Percentiles rank a stretch among this genome's conserved stretches.
These are phyloP conservation scores for Rhagonycha fulva DNA, from an alignment of 2,888 invertebrate genomes.

Conservation along the genomic window DNA sequence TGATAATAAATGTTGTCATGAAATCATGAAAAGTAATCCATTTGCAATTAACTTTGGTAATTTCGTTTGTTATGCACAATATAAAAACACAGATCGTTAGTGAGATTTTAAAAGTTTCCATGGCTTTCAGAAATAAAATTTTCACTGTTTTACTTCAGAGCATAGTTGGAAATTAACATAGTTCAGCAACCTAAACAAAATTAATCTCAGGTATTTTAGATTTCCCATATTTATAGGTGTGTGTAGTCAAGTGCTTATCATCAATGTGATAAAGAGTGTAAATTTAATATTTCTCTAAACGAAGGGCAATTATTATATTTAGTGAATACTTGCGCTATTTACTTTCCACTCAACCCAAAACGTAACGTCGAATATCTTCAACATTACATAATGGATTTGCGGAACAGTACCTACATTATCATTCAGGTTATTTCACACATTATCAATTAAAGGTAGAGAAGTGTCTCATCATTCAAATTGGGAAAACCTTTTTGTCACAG, in stretches of 20 bases:
- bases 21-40: slow-evolving; percentile 29
- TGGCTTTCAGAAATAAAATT: neutral
- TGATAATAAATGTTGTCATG: slow-evolving; percentile 9
- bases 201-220: neutral
- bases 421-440: neutral
- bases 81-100: slow-evolving; percentile 5
- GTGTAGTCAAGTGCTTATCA: neutral
- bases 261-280: neutral
- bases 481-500: neutral
- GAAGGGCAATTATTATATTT: neutral
- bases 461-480: neutral
- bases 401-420: neutral
- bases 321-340: neutral
- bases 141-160: neutral
- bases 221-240: neutral
- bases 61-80: slow-evolving; percentile 11
- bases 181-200: neutral
- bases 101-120: neutral
- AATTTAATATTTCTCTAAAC: neutral
- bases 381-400: neutral
- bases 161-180: neutral
- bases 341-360: neutral
- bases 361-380: neutral
- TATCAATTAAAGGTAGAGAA: neutral
- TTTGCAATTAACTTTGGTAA: slow-evolving; percentile 11